Evolutionary conservation across 1,140 invertebrate genomes (phyloP).

Genomic region (Bombus fervidus): DNA sequence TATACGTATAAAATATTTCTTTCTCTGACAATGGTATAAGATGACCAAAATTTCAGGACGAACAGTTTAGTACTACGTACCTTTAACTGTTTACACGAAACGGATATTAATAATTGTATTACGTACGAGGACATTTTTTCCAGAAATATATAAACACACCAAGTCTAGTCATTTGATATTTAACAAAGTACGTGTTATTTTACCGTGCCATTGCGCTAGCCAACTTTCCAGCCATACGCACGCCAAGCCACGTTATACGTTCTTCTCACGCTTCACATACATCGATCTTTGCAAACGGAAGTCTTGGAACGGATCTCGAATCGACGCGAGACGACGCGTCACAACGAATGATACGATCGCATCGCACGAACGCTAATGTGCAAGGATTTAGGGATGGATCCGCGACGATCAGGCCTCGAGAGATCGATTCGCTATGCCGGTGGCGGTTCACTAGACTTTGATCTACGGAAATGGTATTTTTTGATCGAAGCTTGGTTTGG

Average conservation of each 20-base stretch:
- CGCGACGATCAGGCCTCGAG: too few relatives aligned
- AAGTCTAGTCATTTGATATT: not conserved
- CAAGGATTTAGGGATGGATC: too few relatives aligned
- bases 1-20: too few relatives aligned
- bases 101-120: not conserved
- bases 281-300: not conserved
- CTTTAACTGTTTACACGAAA: too few relatives aligned
- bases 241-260: not conserved
- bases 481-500: too few relatives aligned
- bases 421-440: not conserved
- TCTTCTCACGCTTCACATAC: not conserved
- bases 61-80: too few relatives aligned
- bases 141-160: not conserved
- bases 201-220: not conserved
- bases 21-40: too few relatives aligned
- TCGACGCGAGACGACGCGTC: not conserved
- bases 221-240: not conserved
- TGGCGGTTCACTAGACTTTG: too few relatives aligned
- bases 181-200: not conserved
- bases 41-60: too few relatives aligned
- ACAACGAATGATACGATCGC: constrained; percentile 13
- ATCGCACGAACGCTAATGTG: too few relatives aligned
- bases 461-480: too few relatives aligned
- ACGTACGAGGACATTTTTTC: not conserved
- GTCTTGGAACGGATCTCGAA: constrained; percentile 61